Base-by-base conservation (phyloP, 1,140 invertebrate genomes). In the Harlomillsia oculata region DNA sequence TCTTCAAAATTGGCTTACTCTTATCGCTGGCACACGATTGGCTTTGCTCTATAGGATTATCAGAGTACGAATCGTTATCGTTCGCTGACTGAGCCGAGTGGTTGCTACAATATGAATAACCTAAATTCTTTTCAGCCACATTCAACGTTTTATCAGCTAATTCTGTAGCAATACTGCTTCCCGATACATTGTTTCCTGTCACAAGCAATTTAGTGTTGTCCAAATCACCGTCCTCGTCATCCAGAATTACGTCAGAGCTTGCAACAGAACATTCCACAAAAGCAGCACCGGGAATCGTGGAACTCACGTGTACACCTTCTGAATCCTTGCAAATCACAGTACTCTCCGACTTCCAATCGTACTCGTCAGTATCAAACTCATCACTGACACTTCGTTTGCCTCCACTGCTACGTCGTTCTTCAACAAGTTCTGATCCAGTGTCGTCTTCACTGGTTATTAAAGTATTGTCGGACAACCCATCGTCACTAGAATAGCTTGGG, bases 301-400 rank as follows among this genome's bases (percentile, higher is more conserved):
- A n/a, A n/a, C n/a, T n/a, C n/a, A n/a, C n/a, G n/a, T n/a, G n/a
- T n/a, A n/a, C n/a, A n/a, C n/a, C n/a, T n/a, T n/a, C n/a, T n/a
- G n/a, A n/a, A n/a, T n/a, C n/a, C n/a, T n/a, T n/a, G n/a, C n/a
- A n/a, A n/a, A n/a, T n/a, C n/a, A n/a, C n/a, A 25, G 55, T 34
- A 43, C 55, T 51, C 37, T 57, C 55, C 5, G 55, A 57, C 21
- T 57, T 36, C 55, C 55, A 57, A 51, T 57, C 46, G 8, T 46
- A 51, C 3, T 21, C 28, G 36, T 51, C 32, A 26, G 26, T 36
- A 39, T 51, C 49, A 36, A 11, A 9, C n/a, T 36, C 45, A 32
- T 48, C 45, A 16, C 45, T 48, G 28, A 32, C 45, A 48, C 14
- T 11, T 21, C 45, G 30, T 48, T 48, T 48, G 28, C 45, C 45